Base-by-base conservation (phyloP, 2,113 vertebrate genomes). In the Spermophilus dauricus region DNA sequence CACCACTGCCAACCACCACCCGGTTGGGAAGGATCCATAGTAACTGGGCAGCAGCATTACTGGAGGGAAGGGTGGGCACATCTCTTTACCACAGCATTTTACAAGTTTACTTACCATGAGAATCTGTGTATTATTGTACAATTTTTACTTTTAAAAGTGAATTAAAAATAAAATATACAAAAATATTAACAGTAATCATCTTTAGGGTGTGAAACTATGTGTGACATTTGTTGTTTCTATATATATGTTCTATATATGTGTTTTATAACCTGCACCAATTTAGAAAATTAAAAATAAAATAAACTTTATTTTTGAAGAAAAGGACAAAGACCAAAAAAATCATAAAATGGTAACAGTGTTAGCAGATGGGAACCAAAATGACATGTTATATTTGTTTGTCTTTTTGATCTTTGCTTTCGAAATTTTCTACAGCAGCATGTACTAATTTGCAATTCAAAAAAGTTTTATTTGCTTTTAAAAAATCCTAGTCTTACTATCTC, bases 381-480 rank as follows among this genome's bases (percentile, higher is more conserved):
- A 63, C 26, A 12, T 20, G 56, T 78, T 83, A 89, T 78, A 95
- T 96, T 78, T 96, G 78, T 86, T 78, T 92, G 89, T 48, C 70
- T 84, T 92, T 96, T 93, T 86, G 45, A 77, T 77, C 75, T 89
- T 1, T 86, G 91, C 91, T 95, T 89, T 96, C 75, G 75, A 95
- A 95, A 91, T 85, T 86, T 94, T 82, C 72, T 95, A 85, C 4
- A 94, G 81, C 30, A 94, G 87, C 56, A 84, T 10, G 18, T 32
- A 84, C 48, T 94, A 58, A 89, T 78, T 93, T 94, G 76, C 67
- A 83, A 92, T 84, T 95, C 22, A 85, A 91, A 91, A 58, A 67
- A 51, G 11, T 76, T 72, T 75, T n/a, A 65, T 80, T 84, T 89
- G 34, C 61, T 80, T 95, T 94, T 84, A 32, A 45, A 91, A 95